A percentile compares a stretch with the other conserved stretches of the same genome.
phyloP scores from a whole-genome alignment of 2,797 vertebrate genomes.

The Anguilla marmorata region DNA sequence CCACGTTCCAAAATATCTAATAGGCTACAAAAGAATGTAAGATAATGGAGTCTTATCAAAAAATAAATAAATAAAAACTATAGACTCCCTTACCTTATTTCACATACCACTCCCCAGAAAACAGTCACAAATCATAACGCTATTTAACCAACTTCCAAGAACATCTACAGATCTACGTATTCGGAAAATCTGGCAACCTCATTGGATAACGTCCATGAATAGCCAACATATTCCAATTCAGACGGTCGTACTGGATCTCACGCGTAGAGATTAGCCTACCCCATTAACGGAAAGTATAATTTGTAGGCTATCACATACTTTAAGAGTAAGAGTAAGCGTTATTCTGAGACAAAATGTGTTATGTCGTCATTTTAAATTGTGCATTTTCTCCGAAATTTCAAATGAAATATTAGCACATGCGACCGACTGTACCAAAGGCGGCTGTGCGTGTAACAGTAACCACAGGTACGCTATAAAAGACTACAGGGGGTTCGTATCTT shows the following conservation, averaged over 20 bases:
- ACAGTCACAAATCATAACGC: neutral
- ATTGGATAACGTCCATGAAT: neutral
- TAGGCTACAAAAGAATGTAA: neutral
- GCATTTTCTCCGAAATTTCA: neutral
- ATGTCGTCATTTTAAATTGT: neutral
- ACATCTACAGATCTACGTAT: neutral
- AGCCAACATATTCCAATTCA: neutral
- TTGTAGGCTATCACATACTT: neutral
- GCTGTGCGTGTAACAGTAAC: neutral
- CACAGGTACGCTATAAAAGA: neutral
- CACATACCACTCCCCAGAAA: neutral
- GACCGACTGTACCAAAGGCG: neutral
- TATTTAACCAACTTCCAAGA: neutral
- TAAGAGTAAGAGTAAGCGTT: neutral
- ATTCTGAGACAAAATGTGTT: neutral
- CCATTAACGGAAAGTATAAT: neutral
- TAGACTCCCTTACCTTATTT: neutral
- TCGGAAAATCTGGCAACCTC: neutral
- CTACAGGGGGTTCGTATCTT: neutral
- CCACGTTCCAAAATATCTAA: neutral
- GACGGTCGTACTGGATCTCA: neutral
- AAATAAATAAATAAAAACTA: neutral
- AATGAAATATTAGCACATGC: neutral
- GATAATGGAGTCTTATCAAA: neutral
- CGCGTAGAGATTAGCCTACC: neutral